Conservation (phyloP, 2,888 invertebrate genomes). For the Dioctria linearis region DNA sequence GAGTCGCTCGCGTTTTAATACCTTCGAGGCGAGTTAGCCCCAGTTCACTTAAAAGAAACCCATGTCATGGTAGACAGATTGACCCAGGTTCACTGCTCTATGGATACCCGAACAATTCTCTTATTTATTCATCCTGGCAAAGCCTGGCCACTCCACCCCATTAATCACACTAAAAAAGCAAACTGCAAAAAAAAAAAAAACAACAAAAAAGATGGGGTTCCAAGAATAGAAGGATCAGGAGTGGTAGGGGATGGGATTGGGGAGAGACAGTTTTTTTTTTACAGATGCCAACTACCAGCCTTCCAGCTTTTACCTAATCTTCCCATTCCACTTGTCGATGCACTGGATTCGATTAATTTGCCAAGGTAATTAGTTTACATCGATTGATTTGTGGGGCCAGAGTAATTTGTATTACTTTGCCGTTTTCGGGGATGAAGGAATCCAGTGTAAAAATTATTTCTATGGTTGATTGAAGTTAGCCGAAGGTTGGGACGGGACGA, state of each 20-base stretch:
- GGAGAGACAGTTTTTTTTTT: constrained; percentile 6
- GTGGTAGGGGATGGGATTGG: background rate
- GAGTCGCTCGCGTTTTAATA: constrained; percentile 14
- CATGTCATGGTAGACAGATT: constrained; percentile 43
- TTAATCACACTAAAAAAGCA: constrained; percentile 47
- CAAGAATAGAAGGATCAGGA: too few species aligned
- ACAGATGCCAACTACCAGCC: background rate
- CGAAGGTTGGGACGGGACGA: too few species aligned
- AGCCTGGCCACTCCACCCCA: constrained; percentile 3
- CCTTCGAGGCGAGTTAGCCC: background rate
- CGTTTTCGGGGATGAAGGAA: background rate
- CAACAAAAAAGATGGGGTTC: background rate
- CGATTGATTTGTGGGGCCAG: constrained; percentile 42
- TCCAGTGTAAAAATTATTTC: too few species aligned
- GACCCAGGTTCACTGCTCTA: constrained; percentile 23
- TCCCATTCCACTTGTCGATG: background rate
- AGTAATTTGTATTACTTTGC: constrained; percentile 41
- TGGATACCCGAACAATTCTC: constrained; percentile 13
- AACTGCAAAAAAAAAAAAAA: constrained; percentile 19
- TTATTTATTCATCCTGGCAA: constrained; percentile 40
- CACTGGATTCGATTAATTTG: constrained; percentile 36
- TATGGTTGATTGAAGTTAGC: too few species aligned
- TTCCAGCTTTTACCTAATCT: background rate
- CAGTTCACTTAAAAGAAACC: constrained; percentile 20
- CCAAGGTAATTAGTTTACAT: constrained; percentile 44